Evolutionary conservation across 2,797 vertebrate genomes (phyloP).

Genomic region (Borostomias antarcticus): DNA sequence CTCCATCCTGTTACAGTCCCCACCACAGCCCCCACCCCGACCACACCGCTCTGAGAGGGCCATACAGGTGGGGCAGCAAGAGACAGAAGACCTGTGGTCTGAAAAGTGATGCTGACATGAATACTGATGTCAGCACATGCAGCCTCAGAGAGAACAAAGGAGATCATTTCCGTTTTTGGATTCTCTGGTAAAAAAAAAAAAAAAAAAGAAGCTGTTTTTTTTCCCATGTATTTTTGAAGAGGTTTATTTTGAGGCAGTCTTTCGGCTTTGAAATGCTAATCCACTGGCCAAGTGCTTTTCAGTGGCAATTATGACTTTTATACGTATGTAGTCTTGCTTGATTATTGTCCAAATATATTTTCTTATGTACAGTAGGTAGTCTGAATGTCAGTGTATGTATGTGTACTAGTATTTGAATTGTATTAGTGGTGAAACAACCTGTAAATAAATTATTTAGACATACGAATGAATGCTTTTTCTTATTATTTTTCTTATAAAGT

Average conservation of each 20-base stretch:
- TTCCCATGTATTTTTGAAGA: slow-evolving; percentile 12
- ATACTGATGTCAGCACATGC: neutral
- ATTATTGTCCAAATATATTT: slow-evolving; percentile 55
- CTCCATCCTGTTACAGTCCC: slow-evolving; percentile 81
- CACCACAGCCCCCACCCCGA: slow-evolving; percentile 68
- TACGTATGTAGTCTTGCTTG: slow-evolving; percentile 39
- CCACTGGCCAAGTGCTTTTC: slow-evolving; percentile 28
- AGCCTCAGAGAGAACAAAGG: neutral
- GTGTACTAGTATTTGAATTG: slow-evolving; percentile 34
- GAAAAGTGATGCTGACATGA: slow-evolving; percentile 15
- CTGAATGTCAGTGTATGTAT: slow-evolving; percentile 24
- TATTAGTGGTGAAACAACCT: slow-evolving; percentile 48
- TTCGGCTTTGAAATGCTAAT: slow-evolving; percentile 30
- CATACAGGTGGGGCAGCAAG: neutral
- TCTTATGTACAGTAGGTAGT: slow-evolving; percentile 42
- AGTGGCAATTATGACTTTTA: slow-evolving; percentile 35
- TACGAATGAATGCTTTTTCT: neutral
- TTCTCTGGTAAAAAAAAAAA: slow-evolving; percentile 6
- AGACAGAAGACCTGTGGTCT: neutral
- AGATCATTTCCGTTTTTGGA: slow-evolving; percentile 6
- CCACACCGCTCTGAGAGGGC: slow-evolving; percentile 64
- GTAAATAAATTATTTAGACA: slow-evolving; percentile 70
- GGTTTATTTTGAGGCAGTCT: slow-evolving; percentile 40
- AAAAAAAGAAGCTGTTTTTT: too few species aligned
- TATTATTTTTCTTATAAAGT: neutral